Conservation (phyloP, 2,113 vertebrate genomes). For the Hippocampus guttulatus region DNA sequence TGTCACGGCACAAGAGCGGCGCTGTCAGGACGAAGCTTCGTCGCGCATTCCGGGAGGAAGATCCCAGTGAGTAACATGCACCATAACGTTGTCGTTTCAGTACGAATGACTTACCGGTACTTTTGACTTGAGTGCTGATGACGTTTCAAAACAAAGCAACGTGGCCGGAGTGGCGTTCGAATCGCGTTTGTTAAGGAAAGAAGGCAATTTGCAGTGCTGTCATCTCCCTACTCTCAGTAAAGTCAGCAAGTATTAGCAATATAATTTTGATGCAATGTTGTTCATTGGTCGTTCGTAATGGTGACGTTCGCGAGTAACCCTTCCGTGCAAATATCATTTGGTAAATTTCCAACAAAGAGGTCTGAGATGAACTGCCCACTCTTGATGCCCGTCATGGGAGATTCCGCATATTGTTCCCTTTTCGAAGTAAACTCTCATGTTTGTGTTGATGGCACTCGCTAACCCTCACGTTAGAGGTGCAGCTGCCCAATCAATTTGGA, state of each 20-base stretch:
- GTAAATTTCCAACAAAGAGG: not conserved
- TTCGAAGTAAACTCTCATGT: not conserved
- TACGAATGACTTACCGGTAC: not conserved
- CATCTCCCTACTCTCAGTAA: no score
- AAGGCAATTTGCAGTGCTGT: not conserved
- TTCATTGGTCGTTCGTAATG: not conserved
- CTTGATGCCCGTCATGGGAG: not conserved
- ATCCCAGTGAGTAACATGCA: conserved; percentile 9
- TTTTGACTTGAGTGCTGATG: not conserved
- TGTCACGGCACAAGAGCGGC: conserved; percentile 16
- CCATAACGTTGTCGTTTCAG: not conserved
- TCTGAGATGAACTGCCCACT: not conserved
- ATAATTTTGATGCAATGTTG: not conserved
- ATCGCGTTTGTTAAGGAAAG: not conserved
- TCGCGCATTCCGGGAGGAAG: conserved; percentile 10
- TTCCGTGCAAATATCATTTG: not conserved
- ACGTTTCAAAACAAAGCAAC: not conserved
- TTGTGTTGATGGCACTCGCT: not conserved
- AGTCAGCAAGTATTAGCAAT: no score
- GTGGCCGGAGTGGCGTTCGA: not conserved
- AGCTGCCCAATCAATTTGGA: no score
- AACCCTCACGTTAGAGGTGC: not conserved
- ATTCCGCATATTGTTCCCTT: not conserved
- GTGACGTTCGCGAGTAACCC: not conserved
- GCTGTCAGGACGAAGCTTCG: conserved; percentile 50